phyloP scores from a whole-genome alignment of 2,113 vertebrate genomes.

The Chlorocebus sabaeus region DNA sequence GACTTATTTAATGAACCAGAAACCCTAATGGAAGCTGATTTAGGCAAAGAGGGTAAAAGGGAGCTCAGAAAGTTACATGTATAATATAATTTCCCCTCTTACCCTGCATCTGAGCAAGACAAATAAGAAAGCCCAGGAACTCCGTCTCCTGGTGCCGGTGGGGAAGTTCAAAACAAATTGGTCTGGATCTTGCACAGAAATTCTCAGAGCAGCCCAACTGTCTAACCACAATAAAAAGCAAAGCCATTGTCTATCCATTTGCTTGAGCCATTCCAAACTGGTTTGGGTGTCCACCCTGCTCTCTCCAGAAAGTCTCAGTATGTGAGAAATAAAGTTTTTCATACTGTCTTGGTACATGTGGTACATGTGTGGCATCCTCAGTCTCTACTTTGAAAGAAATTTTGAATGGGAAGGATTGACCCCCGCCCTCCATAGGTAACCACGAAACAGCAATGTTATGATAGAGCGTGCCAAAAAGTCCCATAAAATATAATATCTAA shows the following conservation, averaged over 20 bases:
- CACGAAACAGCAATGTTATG: background rate
- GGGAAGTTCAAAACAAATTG: background rate
- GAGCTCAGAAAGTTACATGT: background rate
- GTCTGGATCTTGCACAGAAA: background rate
- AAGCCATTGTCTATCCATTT: background rate
- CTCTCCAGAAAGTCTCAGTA: background rate
- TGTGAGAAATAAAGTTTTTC: background rate
- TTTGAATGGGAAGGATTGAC: background rate
- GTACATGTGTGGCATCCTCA: background rate
- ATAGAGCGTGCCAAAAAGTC: background rate
- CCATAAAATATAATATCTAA: background rate
- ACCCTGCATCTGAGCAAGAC: background rate
- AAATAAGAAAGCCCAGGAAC: background rate
- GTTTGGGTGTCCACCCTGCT: background rate
- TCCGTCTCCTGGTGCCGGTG: background rate
- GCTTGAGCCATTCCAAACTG: background rate
- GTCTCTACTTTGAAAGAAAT: background rate
- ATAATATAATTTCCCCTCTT: background rate
- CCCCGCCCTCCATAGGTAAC: background rate
- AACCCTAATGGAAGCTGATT: background rate
- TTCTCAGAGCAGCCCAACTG: background rate
- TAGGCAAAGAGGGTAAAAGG: background rate
- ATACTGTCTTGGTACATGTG: background rate
- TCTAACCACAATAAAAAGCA: background rate
- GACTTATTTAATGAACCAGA: background rate